A percentile compares a stretch with the other conserved stretches of the same genome.
Evolutionary conservation across 2,888 invertebrate genomes (phyloP).

Genomic region (Phrixothrix hirtus): DNA sequence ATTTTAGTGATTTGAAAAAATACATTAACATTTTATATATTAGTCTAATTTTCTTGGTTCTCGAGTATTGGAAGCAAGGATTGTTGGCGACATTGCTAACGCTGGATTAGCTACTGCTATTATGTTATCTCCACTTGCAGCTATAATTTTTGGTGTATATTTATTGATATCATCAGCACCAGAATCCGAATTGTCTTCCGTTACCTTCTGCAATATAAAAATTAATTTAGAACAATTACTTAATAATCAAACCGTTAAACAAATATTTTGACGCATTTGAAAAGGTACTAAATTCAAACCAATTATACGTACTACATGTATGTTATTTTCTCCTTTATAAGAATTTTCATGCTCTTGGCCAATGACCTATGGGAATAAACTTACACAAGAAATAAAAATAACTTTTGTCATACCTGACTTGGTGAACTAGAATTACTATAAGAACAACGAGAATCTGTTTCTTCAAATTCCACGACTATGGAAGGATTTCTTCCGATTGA

Average conservation of each 20-base stretch:
- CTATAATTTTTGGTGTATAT: slow-evolving; percentile 65
- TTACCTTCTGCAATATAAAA: slow-evolving; percentile 41
- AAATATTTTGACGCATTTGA: no score
- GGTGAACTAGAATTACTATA: slow-evolving; percentile 79
- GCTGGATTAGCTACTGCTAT: slow-evolving; percentile 90
- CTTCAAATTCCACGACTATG: slow-evolving; percentile 63
- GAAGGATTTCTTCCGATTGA: slow-evolving; percentile 59
- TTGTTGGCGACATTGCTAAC: slow-evolving; percentile 64
- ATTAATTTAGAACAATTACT: no score
- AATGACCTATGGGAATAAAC: slow-evolving; percentile 17
- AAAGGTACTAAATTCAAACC: no score
- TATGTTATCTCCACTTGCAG: slow-evolving; percentile 83
- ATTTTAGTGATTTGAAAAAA: background rate
- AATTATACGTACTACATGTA: background rate
- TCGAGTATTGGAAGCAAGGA: slow-evolving; percentile 35
- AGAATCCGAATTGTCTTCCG: slow-evolving; percentile 41
- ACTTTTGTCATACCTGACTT: slow-evolving; percentile 55
- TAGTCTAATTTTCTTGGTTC: slow-evolving; percentile 13
- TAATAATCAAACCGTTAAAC: no score
- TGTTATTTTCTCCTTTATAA: slow-evolving; percentile 2
- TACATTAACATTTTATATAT: background rate
- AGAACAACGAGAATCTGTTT: slow-evolving; percentile 76
- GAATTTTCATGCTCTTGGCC: slow-evolving; percentile 33
- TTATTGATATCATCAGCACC: slow-evolving; percentile 51
- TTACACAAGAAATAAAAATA: background rate